Evolutionary conservation across 2,113 vertebrate genomes (phyloP).

Genomic region (Pterocles gutturalis): DNA sequence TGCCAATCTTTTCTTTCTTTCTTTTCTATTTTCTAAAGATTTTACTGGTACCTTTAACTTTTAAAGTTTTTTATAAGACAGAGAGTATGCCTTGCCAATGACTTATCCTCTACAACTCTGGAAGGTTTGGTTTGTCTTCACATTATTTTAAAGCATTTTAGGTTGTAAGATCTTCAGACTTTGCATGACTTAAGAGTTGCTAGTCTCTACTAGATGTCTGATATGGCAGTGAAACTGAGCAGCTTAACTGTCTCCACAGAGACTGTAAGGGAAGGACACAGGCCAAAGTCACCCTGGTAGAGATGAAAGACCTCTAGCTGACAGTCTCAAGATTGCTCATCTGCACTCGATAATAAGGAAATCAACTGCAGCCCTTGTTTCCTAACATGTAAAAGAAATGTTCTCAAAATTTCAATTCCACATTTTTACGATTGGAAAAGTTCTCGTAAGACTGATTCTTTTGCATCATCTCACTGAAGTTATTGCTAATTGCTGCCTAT

Average conservation of each 20-base stretch:
- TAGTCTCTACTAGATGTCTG: not conserved
- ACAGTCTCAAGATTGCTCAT: not conserved
- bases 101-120: not conserved
- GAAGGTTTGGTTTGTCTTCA: not conserved
- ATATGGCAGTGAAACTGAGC: not conserved
- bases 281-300: not conserved
- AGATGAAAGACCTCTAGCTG: not conserved
- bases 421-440: not conserved
- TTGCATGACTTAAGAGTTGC: not conserved
- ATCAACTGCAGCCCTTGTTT: not conserved
- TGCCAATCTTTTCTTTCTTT: constrained; percentile 5
- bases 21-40: not conserved
- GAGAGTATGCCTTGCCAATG: not conserved
- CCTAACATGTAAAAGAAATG: not conserved
- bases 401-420: not conserved
- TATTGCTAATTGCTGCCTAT: not conserved
- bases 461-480: not conserved
- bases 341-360: not conserved
- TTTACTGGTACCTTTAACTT: constrained; percentile 23
- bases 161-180: not conserved
- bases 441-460: not conserved
- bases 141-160: not conserved
- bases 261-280: not conserved
- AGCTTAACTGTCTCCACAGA: not conserved
- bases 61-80: not conserved